Conservation (phyloP, 1,140 invertebrate species). For the Drosophila funebris region DNA sequence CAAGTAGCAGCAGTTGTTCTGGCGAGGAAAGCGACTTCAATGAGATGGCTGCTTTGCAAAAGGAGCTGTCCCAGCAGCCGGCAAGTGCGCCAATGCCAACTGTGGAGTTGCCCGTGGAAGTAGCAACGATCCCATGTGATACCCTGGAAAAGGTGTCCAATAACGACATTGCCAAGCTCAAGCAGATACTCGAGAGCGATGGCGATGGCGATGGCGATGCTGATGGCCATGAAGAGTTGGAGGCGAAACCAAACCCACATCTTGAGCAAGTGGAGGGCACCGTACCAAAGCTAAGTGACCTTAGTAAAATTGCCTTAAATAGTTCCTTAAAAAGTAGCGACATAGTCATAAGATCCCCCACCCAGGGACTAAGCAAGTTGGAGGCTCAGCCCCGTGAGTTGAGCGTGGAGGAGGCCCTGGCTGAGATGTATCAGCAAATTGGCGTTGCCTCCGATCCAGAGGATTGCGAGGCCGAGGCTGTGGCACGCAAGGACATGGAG, state of each 20-base stretch:
- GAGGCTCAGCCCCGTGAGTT: constrained; percentile 50
- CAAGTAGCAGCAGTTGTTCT: constrained; percentile 37
- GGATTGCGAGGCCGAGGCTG: constrained; percentile 48
- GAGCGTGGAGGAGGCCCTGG: constrained; percentile 78
- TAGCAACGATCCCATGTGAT: background rate
- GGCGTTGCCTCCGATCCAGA: constrained; percentile 68
- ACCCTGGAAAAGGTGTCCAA: constrained; percentile 32
- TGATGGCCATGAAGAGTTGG: constrained; percentile 3
- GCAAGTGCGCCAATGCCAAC: background rate
- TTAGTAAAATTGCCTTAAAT: constrained; percentile 84
- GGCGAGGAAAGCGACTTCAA: constrained; percentile 66
- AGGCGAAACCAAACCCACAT: background rate
- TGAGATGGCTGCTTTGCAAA: constrained; percentile 69
- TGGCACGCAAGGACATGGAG: constrained; percentile 23
- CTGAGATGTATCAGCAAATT: constrained; percentile 79
- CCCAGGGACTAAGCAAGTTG: background rate
- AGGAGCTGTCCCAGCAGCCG: constrained; percentile 62
- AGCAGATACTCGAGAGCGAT: constrained; percentile 32
- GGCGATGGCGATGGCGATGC: constrained; percentile 16
- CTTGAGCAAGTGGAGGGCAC: constrained; percentile 1
- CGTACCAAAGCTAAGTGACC: constrained; percentile 83
- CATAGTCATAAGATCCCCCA: constrained; percentile 46
- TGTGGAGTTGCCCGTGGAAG: background rate
- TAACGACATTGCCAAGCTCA: constrained; percentile 68
- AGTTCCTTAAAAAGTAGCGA: constrained; percentile 75